Conservation (phyloP, 2,113 vertebrate genomes). For the Agelaius phoeniceus region DNA sequence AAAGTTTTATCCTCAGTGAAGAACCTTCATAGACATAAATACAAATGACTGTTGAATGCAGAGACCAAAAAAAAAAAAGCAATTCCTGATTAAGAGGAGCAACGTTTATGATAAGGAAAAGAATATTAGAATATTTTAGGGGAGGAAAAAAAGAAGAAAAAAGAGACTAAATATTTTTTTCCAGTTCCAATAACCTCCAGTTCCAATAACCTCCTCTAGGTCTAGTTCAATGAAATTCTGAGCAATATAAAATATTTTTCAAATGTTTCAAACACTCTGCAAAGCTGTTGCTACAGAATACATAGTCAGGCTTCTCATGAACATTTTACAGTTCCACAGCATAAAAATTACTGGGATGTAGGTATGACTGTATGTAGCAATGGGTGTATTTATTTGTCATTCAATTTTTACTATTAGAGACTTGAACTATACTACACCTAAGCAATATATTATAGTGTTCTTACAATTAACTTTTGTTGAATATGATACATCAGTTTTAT, state of each 20-base stretch:
- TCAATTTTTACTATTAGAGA: background rate
- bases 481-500: background rate
- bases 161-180: background rate
- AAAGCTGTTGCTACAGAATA: background rate
- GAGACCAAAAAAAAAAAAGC: background rate
- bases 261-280: background rate
- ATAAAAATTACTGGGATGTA: background rate
- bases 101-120: accelerated
- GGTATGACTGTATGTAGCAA: background rate
- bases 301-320: background rate
- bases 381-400: background rate
- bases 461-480: background rate
- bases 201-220: background rate
- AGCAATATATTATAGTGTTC: background rate
- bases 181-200: background rate
- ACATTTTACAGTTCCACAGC: background rate
- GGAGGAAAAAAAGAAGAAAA: background rate
- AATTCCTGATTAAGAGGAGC: background rate
- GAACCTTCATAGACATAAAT: background rate
- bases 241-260: background rate
- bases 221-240: background rate
- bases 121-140: background rate
- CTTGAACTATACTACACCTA: background rate
- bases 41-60: background rate
- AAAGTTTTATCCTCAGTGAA: background rate